Evolutionary conservation across 2,797 vertebrate genomes (phyloP).

Genomic region (Scolopax bukidnonensis): DNA sequence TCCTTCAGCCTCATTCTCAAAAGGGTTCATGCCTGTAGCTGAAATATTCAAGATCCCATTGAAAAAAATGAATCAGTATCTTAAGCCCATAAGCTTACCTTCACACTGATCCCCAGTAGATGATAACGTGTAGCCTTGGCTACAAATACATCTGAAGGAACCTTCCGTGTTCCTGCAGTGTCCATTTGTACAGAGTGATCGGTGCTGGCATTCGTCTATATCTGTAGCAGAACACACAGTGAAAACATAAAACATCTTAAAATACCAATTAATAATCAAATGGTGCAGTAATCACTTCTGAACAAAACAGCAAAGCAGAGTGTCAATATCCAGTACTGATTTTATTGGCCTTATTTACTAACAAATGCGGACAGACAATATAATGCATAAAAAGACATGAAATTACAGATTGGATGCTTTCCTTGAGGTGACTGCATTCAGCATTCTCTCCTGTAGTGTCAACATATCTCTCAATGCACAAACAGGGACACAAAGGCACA

Average conservation of each 20-base stretch:
- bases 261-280: background rate
- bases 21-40: background rate
- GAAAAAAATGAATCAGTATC: background rate
- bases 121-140: constrained; percentile 84
- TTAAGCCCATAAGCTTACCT: constrained; percentile 76
- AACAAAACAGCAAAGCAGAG: background rate
- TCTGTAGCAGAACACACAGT: constrained; percentile 76
- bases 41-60: background rate
- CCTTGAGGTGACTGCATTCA: background rate
- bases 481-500: background rate
- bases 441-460: background rate
- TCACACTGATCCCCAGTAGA: constrained; percentile 87
- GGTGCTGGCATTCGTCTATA: constrained; percentile 90
- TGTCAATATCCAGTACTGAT: background rate
- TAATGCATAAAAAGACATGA: background rate
- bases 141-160: constrained; percentile 91
- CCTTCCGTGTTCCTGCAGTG: constrained; percentile 92
- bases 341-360: background rate
- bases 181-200: constrained; percentile 84
- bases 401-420: background rate
- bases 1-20: background rate
- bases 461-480: background rate
- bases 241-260: background rate
- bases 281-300: background rate
- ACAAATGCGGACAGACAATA: background rate